Conservation (phyloP, 1,140 invertebrate genomes). For the Drosophila mayri region DNA sequence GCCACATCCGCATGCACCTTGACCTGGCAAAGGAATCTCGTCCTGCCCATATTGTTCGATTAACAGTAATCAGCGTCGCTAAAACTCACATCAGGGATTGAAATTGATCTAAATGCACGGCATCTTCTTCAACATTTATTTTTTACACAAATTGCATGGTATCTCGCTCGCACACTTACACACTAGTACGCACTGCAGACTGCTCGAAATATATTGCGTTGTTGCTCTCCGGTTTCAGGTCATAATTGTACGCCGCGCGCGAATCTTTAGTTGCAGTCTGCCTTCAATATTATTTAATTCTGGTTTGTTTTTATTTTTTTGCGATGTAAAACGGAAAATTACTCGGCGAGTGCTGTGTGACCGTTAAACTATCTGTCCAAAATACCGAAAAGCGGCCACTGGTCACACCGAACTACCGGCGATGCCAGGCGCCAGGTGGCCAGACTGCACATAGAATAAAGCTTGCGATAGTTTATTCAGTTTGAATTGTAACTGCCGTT, state of each 20-base stretch:
- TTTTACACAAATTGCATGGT: conserved; percentile 27
- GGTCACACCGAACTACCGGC: not conserved
- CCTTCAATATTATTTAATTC: conserved; percentile 20
- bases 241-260: not conserved
- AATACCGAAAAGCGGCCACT: not conserved
- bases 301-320: conserved; percentile 37
- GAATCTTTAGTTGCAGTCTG: not conserved
- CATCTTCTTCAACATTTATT: conserved; percentile 30
- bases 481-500: no score
- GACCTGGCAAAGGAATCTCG: not conserved
- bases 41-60: not conserved
- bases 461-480: no score
- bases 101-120: conserved; percentile 18
- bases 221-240: conserved; percentile 6
- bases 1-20: conserved; percentile 28
- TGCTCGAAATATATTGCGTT: conserved; percentile 31
- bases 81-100: conserved; percentile 14
- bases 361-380: not conserved
- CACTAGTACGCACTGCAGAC: conserved; percentile 11
- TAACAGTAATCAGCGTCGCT: no score
- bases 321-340: conserved; percentile 31
- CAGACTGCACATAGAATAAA: not conserved
- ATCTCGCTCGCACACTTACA: conserved; percentile 23
- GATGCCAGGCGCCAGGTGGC: not conserved
- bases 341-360: conserved; percentile 4